Percentiles rank a stretch among this genome's conserved stretches.
Evolutionary conservation across 2,797 vertebrate genomes (phyloP).

Genomic region (Takifugu rubripes): DNA sequence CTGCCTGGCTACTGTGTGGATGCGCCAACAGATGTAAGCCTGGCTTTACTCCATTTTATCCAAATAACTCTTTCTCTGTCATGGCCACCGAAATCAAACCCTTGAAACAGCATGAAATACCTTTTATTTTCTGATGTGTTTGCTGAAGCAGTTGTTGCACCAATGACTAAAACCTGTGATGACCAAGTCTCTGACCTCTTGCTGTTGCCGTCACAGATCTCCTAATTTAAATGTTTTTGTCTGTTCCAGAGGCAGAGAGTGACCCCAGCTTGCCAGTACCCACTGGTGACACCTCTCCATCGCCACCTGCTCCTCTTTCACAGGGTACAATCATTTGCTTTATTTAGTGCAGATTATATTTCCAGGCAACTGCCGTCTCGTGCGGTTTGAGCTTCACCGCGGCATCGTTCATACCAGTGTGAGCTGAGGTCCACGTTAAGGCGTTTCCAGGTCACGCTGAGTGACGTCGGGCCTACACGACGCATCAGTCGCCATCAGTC

Average conservation of each 20-base stretch:
- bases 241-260: constrained; percentile 58
- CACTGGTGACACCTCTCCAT: constrained; percentile 76
- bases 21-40: constrained; percentile 64
- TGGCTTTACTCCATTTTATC: constrained; percentile 1
- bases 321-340: constrained; percentile 63
- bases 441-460: no score
- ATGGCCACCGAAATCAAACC: constrained; percentile 13
- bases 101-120: constrained; percentile 14
- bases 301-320: constrained; percentile 79
- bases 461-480: no score
- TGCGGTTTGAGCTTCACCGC: no score
- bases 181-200: not conserved
- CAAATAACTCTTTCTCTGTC: constrained; percentile 13
- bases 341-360: no score
- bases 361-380: no score
- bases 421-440: no score
- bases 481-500: no score
- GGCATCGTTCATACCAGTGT: no score
- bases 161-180: constrained; percentile 1
- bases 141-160: constrained; percentile 4
- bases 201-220: not conserved
- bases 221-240: constrained; percentile 3
- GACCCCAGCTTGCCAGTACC: constrained; percentile 74
- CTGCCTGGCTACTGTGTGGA: constrained; percentile 66
- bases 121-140: constrained; percentile 3